Base-by-base conservation (phyloP, 2,888 invertebrate genomes). In the Conus canariensis region DNA sequence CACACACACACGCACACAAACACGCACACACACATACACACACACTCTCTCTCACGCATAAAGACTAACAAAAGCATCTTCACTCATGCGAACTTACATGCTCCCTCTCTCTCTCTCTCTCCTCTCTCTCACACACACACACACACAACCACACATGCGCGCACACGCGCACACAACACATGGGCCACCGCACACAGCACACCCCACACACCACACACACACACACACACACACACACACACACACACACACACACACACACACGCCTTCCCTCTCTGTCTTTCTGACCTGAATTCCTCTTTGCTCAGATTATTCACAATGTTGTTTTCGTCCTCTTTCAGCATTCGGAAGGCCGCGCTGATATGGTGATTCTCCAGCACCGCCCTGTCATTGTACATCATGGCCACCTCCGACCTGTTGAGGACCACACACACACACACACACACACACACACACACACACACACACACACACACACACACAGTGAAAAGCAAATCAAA, bases 301-400 rank as follows among this genome's bases (percentile, higher is more conserved):
- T 98, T 97, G 70, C 98, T 98, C 89, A 99, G 97, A 96, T 98
- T 98, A 95, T 98, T 97, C 86, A 99, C 97, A 91, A 99, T 98
- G 96, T 99, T 99, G 91, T 94, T 93, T 96, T 98, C 98, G 91
- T 99, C 98, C 88, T 98, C 98, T 94, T 97, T 97, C 96, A 99
- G 97, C 95, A 99, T 97, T 97, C 98, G 97, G 97, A 98, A 98
- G 90, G 98, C 98, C 85, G 98, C 98, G 94, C 98, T 98, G 94
- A 98, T 98, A 96, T 98, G 98, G 96, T 98, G 98, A 96, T 98
- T 98, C 96, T 98, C 98, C 90, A 98, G 97, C 30, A 98, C 98
- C 3, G 98, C 98, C 87, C 98, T 97, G 96, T 99, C 99, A 96
- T 99, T 99, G 97, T 99, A 99, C 86, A 99, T 97, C 93, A 99